Evolutionary conservation across 2,888 invertebrate species (phyloP), one percentile per base, ranked within the genome.

Genomic region (Pelosia muscerda): DNA sequence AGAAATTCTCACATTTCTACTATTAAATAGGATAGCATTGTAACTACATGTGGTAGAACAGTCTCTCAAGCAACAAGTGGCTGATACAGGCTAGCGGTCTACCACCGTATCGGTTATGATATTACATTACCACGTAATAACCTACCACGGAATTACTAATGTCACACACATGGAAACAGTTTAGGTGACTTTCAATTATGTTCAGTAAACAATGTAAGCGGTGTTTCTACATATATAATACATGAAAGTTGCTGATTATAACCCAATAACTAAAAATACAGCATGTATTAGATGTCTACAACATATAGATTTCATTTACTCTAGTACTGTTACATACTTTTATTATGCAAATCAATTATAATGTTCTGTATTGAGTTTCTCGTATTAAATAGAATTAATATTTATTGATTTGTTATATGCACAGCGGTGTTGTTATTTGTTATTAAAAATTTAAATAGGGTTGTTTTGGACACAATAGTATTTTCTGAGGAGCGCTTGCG

Each of bases 11-110:
- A 15, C 38, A 38, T 38, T 3, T 0, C 13, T 34, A 38, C 0
- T 3, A 38, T 38, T 38, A 38, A 15, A 15, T 38, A 15, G 15
- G 38, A 38, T 38, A 38, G 13, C 0, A 72, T 71, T 74, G 70
- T 70, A 62, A 58, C 65, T 62, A 57, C 58, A 79, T 84, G 81
- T 81, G 82, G 80, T 77, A 68, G 63, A 72, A 69, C 65, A 72
- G 75, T 74, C 76, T 80, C 72, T 75, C 69, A 55, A 71, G 83
- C 86, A 85, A 86, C 86, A 86, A 84, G 86, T 86, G 84, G 82
- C 78, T 70, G 68, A 80, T 82, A 81, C 81, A 79, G 82, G 80
- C 70, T 69, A 70, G 83, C 71, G 83, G 83, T 66, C 56, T 72
- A 79, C 82, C 81, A 66, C 80, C 55, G 71, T 66, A 77, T 75